Conservation (phyloP, 2,113 vertebrate genomes). For the Anguilla rostrata region DNA sequence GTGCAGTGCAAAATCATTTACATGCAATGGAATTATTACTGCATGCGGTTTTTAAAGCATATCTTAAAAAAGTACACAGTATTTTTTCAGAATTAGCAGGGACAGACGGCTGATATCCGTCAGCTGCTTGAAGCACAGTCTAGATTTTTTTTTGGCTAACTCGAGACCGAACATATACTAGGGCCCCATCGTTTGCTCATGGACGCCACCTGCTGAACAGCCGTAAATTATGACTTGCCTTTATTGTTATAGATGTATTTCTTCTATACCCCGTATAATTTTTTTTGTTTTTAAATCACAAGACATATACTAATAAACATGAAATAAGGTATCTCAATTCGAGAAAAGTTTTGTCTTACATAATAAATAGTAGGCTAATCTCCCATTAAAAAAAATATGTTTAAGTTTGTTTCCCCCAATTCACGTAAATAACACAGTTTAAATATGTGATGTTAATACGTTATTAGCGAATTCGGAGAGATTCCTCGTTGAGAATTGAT, state of each 20-base stretch:
- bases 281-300: neutral
- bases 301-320: neutral
- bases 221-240: neutral
- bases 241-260: neutral
- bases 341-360: neutral
- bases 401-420: neutral
- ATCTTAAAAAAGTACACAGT: neutral
- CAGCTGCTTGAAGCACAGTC: neutral
- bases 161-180: neutral
- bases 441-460: neutral
- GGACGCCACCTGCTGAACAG: slow-evolving; percentile 49
- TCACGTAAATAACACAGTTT: slow-evolving; percentile 1
- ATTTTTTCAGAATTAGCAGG: neutral
- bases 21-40: too few species aligned
- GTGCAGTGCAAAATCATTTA: too few species aligned
- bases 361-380: too few species aligned
- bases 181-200: slow-evolving; percentile 34
- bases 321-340: neutral
- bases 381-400: neutral
- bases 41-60: too few species aligned
- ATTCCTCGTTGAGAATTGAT: neutral
- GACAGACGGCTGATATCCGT: neutral
- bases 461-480: neutral
- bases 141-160: neutral
- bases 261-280: neutral